A percentile compares a stretch with the other conserved stretches of the same genome.
Evolutionary conservation across 2,113 vertebrate species (phyloP).

Genomic region (Lophochroa leadbeateri): DNA sequence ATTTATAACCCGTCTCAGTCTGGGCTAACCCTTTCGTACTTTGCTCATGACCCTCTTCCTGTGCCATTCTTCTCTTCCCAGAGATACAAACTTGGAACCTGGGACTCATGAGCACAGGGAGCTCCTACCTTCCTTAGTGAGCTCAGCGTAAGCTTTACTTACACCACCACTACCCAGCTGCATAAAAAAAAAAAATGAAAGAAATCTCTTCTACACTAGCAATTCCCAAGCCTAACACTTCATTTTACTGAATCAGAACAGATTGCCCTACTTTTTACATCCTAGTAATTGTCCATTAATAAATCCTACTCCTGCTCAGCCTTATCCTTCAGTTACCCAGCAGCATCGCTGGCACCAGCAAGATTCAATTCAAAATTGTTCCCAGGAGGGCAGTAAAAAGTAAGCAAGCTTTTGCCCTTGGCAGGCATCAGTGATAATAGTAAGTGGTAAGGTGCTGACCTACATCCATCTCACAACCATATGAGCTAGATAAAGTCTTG

Average conservation of each 20-base stretch:
- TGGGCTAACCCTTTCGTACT: background rate
- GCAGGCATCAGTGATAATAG: background rate
- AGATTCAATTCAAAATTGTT: background rate
- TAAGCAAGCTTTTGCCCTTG: slow-evolving; percentile 39
- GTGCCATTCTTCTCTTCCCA: background rate
- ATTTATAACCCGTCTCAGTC: background rate
- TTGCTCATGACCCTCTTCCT: background rate
- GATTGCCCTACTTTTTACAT: background rate
- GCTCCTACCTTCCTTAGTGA: background rate
- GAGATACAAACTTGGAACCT: background rate
- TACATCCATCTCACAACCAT: background rate
- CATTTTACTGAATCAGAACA: slow-evolving; percentile 18
- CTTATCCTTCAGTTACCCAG: slow-evolving; percentile 1
- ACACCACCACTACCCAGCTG: background rate
- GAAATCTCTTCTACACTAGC: background rate
- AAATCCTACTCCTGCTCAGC: slow-evolving; percentile 31
- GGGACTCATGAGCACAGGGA: background rate
- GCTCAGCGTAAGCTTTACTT: background rate
- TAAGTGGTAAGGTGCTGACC: slow-evolving; percentile 8
- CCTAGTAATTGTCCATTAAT: slow-evolving; percentile 34
- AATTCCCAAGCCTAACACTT: background rate
- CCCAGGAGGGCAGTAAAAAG: slow-evolving; percentile 2
- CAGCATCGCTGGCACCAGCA: background rate
- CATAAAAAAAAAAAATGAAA: background rate
- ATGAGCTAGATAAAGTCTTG: background rate